Conservation (phyloP, 2,888 invertebrate genomes). For the Eumerus sabulonum region DNA sequence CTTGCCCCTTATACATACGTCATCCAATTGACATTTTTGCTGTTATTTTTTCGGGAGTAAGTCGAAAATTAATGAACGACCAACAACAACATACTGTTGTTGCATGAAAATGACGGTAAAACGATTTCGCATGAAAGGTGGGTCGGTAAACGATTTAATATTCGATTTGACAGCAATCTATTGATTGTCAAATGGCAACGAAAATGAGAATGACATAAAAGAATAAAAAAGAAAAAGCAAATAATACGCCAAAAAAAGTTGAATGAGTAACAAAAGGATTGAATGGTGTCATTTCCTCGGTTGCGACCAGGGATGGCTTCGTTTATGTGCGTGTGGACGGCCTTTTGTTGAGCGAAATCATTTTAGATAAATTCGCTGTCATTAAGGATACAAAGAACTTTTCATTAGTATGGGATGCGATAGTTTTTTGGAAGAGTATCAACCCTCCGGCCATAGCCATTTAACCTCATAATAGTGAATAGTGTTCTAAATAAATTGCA, state of each 20-base stretch:
- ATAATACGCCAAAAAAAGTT: neutral
- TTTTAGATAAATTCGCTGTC: slow-evolving; percentile 53
- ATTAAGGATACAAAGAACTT: slow-evolving; percentile 51
- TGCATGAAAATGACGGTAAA: too few species aligned
- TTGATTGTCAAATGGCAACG: slow-evolving; percentile 43
- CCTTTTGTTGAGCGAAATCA: neutral
- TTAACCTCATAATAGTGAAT: slow-evolving; percentile 62
- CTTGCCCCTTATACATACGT: too few species aligned
- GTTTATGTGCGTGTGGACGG: too few species aligned
- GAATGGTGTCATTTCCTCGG: slow-evolving; percentile 20
- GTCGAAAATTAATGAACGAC: too few species aligned
- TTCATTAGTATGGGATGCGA: slow-evolving; percentile 39
- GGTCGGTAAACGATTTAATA: too few species aligned
- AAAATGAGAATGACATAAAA: neutral
- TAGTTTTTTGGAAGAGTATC: too few species aligned
- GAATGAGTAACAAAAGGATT: slow-evolving; percentile 13
- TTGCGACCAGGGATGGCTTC: neutral
- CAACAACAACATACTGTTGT: too few species aligned
- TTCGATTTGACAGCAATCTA: slow-evolving; percentile 30
- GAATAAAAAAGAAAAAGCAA: too few species aligned
- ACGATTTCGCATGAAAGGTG: too few species aligned
- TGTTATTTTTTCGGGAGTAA: too few species aligned
- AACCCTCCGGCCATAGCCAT: neutral
- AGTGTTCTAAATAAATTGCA: slow-evolving; percentile 60
- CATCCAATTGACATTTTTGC: too few species aligned